A percentile compares a stretch with the other conserved stretches of the same genome.
These are phyloP conservation scores for Hyposmocoma kahamanoa DNA, from an alignment of 1,140 invertebrate species.

Conservation along the genomic window DNA sequence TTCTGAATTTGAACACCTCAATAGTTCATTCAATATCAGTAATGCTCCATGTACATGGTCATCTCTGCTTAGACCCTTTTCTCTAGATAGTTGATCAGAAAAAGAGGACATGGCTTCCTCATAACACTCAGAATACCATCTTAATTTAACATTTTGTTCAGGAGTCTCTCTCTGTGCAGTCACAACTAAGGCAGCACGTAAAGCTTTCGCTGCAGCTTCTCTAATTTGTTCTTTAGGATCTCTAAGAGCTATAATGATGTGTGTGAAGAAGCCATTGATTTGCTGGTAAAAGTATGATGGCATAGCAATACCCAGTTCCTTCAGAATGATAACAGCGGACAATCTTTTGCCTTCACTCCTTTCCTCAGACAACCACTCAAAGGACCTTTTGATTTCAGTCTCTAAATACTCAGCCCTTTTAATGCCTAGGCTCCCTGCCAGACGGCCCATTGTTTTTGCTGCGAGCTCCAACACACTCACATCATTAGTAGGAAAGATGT, in stretches of 20 bases:
- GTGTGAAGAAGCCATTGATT: constrained; percentile 95
- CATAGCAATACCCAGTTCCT: constrained; percentile 96
- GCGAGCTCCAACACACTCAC: constrained; percentile 93
- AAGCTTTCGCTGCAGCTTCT: constrained; percentile 93
- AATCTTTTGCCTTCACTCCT: constrained; percentile 91
- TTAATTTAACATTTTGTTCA: constrained; percentile 90
- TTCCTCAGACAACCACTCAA: constrained; percentile 93
- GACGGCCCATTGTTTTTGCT: constrained; percentile 93
- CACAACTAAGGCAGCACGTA: constrained; percentile 93
- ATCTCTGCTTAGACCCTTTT: constrained; percentile 87
- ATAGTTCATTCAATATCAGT: constrained; percentile 94
- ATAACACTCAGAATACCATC: constrained; percentile 94
- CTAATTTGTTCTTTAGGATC: constrained; percentile 94
- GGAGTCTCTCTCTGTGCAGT: constrained; percentile 94
- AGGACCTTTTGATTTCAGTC: constrained; percentile 94
- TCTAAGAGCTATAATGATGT: constrained; percentile 93
- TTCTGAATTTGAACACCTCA: constrained; percentile 92
- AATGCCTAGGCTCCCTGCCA: constrained; percentile 91
- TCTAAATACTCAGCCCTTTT: constrained; percentile 96
- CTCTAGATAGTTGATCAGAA: constrained; percentile 78
- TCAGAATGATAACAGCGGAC: constrained; percentile 92
- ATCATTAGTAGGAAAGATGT: constrained; percentile 91
- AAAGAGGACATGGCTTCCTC: constrained; percentile 89
- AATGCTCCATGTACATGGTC: constrained; percentile 95
- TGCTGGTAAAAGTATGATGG: constrained; percentile 99